These are phyloP conservation scores for Coendou prehensilis DNA, from an alignment of 2,797 vertebrate genomes.

Conservation along the genomic window DNA sequence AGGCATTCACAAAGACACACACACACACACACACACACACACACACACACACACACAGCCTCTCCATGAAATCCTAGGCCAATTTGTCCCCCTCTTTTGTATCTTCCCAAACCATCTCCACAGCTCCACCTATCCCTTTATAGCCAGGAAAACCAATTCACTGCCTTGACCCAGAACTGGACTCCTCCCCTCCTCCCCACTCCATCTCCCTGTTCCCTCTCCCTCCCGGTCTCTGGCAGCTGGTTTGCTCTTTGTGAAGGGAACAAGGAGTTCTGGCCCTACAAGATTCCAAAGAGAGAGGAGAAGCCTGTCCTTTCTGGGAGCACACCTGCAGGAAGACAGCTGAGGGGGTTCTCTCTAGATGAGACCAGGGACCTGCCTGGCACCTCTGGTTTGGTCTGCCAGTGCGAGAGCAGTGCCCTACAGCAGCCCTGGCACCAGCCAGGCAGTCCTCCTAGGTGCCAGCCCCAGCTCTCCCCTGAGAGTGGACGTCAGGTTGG, in stretches of 20 bases:
- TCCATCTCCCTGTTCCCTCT: neutral
- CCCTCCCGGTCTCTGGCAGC: neutral
- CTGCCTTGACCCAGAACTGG: neutral
- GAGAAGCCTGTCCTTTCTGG: neutral
- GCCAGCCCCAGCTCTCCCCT: neutral
- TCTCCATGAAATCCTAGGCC: neutral
- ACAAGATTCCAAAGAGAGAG: neutral
- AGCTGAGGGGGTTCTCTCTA: neutral
- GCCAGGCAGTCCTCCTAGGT: neutral
- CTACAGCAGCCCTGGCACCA: neutral
- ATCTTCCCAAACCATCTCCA: neutral
- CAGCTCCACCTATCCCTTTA: neutral
- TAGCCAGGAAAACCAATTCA: constrained; percentile 6
- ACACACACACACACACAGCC: too few species aligned
- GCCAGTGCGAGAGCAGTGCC: accelerated
- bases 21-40: neutral
- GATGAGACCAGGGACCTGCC: neutral
- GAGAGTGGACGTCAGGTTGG: neutral
- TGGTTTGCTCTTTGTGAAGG: constrained; percentile 7
- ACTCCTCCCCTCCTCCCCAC: neutral
- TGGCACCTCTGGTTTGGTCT: neutral
- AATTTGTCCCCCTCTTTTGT: neutral
- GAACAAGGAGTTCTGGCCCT: neutral
- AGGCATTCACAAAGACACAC: neutral
- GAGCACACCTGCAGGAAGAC: neutral